Percentiles rank a stretch among this genome's conserved stretches.
Evolutionary conservation across 2,888 invertebrate genomes (phyloP).

Genomic region (Stenodera caucasica): DNA sequence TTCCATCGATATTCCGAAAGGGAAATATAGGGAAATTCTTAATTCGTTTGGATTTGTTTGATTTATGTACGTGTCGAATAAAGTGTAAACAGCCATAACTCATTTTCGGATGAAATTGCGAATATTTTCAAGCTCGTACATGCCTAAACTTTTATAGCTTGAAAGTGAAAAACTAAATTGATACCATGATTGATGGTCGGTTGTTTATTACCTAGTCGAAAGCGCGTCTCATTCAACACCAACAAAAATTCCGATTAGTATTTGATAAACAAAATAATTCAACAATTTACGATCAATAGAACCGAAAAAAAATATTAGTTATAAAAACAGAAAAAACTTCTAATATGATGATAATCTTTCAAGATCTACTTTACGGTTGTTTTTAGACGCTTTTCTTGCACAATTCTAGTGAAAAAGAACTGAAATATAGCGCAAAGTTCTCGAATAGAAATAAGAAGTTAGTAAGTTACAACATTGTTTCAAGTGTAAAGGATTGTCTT

Average conservation of each 20-base stretch:
- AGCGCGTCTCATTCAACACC: neutral
- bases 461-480: conserved; percentile 28
- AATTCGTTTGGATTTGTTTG: conserved; percentile 22
- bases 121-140: conserved; percentile 12
- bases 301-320: too few species aligned
- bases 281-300: neutral
- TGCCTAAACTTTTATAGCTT: conserved; percentile 22
- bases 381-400: neutral
- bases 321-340: neutral
- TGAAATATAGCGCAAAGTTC: conserved; percentile 28
- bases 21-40: conserved; percentile 13
- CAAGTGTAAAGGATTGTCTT: conserved; percentile 32
- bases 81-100: conserved; percentile 41
- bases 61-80: conserved; percentile 39
- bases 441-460: conserved; percentile 25
- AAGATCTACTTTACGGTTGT: neutral
- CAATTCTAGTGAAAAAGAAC: conserved; percentile 11
- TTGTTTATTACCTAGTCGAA: conserved; percentile 2
- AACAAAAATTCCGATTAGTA: too few species aligned
- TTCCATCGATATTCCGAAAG: neutral
- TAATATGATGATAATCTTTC: neutral
- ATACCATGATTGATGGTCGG: conserved; percentile 16
- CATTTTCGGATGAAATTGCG: conserved; percentile 35
- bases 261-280: neutral
- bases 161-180: conserved; percentile 22